Base-by-base conservation (phyloP, 2,797 vertebrate genomes). In the Otolemur crassicaudatus region DNA sequence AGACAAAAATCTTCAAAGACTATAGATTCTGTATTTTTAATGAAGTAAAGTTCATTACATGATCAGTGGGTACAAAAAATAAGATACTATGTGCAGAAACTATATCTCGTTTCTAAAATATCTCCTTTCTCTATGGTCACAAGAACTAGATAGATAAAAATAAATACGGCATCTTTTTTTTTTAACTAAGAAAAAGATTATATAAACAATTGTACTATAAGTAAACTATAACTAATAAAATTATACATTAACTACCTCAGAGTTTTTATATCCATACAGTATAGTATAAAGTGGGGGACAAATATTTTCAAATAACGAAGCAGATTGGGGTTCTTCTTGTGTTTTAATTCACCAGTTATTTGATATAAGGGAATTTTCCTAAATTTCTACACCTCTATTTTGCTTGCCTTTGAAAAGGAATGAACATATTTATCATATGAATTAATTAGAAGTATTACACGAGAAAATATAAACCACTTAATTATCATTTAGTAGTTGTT, bases 11-110 rank as follows among this genome's bases (percentile, higher is more conserved):
- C 34, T 79, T 96, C 34, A 77, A 90, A 63, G n/a, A 70, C 7
- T 25, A 77, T 80, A 56, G 76, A 80, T 40, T 53, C n/a, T 80
- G 3, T 72, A 77, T 89, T 95, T 88, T 94, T 93, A 86, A 80
- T 88, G 7, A 94, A 76, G 23, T 92, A 34, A 85, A 88, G 25
- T 92, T 91, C 14, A 95, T 63, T 76, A 67, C 11, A 14, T 85
- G 22, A 88, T 90, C 46, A 82, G 73, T 75, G 6, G 9, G 16
- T 92, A 67, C n/a, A 87, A 90, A 61, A 63, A 91, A 43, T 69
- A 91, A 60, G 17, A 53, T 40, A 77, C 23, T 16, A 85, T 73
- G 2, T 14, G 23, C 34, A 73, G 12, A 94, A 70, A 77, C 46
- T 43, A 73, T 3, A 84, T 37, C 7, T 23, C 31, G 53, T 83